phyloP scores from a whole-genome alignment of 53 echinoderm and acorn worm species.

The Paracentrotus lividus region DNA sequence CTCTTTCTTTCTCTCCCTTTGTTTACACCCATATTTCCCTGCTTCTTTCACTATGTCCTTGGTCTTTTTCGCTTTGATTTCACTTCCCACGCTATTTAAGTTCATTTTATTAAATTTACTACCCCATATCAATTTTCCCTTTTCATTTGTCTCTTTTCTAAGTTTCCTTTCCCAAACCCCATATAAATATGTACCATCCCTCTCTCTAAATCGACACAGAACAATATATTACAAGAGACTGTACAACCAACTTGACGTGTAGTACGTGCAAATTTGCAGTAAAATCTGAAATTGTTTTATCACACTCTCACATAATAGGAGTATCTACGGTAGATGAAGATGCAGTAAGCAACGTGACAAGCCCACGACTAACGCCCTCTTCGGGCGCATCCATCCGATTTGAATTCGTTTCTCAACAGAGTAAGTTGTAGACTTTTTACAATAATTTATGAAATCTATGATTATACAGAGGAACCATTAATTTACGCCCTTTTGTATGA shows the following conservation, averaged over 20 bases:
- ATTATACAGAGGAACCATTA: too few species aligned
- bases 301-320: neutral
- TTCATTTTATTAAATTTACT: too few species aligned
- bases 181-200: neutral
- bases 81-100: too few species aligned
- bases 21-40: neutral
- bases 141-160: neutral
- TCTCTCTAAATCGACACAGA: neutral
- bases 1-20: neutral
- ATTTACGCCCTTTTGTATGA: too few species aligned
- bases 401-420: slow-evolving; percentile 14
- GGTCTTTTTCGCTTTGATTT: too few species aligned
- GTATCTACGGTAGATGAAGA: neutral
- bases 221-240: neutral
- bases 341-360: neutral
- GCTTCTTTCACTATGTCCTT: neutral
- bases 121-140: too few species aligned
- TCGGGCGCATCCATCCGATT: neutral
- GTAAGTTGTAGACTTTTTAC: neutral
- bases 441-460: too few species aligned
- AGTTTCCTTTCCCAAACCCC: neutral
- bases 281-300: neutral
- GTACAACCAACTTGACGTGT: too few species aligned
- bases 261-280: too few species aligned
- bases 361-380: slow-evolving; percentile 17